phyloP scores from a whole-genome alignment of 2,797 vertebrate genomes.

The Harpagifer antarcticus region DNA sequence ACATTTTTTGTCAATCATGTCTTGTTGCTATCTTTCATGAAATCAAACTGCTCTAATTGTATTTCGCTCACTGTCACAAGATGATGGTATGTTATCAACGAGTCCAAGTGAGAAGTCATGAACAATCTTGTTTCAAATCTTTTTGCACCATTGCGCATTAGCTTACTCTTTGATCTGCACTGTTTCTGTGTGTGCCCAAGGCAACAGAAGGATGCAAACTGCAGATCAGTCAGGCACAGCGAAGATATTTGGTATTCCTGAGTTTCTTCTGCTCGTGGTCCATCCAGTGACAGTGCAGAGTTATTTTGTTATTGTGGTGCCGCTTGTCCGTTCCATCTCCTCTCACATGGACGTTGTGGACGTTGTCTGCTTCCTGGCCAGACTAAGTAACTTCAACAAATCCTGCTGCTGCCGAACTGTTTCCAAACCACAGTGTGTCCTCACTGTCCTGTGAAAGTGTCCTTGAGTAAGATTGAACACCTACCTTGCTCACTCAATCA shows the following conservation, averaged over 20 bases:
- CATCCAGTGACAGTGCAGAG: conserved; percentile 30
- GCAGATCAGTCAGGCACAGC: conserved; percentile 50
- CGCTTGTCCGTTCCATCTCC: conserved; percentile 43
- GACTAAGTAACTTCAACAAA: conserved; percentile 26
- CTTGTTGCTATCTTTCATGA: neutral
- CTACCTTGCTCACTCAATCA: conserved; percentile 3
- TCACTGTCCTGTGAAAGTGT: conserved; percentile 12
- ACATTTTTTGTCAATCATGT: conserved; percentile 8
- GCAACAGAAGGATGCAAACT: conserved; percentile 59
- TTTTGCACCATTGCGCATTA: conserved; percentile 63
- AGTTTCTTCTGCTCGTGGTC: conserved; percentile 50
- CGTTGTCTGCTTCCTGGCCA: conserved; percentile 22
- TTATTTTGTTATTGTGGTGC: conserved; percentile 33
- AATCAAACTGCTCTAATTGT: conserved; percentile 4
- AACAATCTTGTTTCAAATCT: conserved; percentile 72
- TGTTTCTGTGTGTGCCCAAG: conserved; percentile 47
- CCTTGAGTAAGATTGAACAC: conserved; percentile 12
- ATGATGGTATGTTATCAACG: conserved; percentile 36
- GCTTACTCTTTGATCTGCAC: conserved; percentile 57
- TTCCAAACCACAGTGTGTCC: conserved; percentile 18
- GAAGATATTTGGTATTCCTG: conserved; percentile 61
- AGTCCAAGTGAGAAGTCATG: conserved; percentile 58
- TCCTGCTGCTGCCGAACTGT: conserved; percentile 16
- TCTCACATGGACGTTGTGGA: conserved; percentile 32
- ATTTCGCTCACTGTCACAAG: conserved; percentile 34